Percentiles rank a stretch among this genome's conserved stretches.
Evolutionary conservation across 2,113 vertebrate genomes (phyloP).

Genomic region (Raja brachyura): DNA sequence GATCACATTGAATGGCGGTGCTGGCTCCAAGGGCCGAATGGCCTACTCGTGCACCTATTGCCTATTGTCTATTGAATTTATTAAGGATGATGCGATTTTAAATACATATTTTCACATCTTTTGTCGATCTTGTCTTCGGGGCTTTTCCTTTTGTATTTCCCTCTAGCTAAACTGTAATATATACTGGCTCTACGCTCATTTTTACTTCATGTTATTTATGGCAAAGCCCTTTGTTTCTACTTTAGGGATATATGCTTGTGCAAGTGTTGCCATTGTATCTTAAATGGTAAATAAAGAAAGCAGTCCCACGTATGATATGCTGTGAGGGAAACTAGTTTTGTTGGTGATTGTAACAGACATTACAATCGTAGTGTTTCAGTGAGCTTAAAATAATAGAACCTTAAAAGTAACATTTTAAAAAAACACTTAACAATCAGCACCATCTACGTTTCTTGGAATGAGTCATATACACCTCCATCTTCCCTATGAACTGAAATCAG

Average conservation of each 20-base stretch:
- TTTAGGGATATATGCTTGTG: background rate
- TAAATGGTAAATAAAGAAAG: background rate
- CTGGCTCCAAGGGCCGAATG: no score
- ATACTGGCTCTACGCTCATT: background rate
- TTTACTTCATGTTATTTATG: background rate
- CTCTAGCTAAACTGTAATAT: background rate
- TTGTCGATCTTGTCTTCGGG: background rate
- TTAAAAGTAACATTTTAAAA: background rate
- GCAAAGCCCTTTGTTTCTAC: background rate
- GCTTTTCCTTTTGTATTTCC: background rate
- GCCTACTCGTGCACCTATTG: no score
- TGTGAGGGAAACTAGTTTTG: background rate
- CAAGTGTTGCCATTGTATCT: background rate
- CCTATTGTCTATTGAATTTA: no score
- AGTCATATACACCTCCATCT: constrained; percentile 19
- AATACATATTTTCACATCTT: background rate
- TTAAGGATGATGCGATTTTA: no score
- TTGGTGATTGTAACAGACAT: background rate
- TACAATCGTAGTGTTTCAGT: background rate
- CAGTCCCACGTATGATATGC: background rate
- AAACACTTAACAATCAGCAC: background rate
- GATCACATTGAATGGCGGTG: no score
- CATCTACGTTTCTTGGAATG: background rate
- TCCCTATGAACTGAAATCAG: constrained; percentile 6
- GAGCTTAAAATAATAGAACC: background rate